phyloP scores from a whole-genome alignment of 2,888 invertebrate species.

The Muschampia plurimacula region DNA sequence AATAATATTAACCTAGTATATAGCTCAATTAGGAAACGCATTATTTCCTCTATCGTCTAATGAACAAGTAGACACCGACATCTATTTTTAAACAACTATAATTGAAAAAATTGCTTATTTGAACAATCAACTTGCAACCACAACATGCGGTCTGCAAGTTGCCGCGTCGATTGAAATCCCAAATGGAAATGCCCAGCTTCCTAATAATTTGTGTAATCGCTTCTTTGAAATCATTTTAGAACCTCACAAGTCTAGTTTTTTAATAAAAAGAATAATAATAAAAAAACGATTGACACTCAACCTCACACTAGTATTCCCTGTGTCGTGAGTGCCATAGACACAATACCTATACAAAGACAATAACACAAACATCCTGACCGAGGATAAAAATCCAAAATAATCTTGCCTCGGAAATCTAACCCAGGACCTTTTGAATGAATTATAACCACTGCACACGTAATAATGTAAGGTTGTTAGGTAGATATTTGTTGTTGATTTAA shows the following conservation, averaged over 20 bases:
- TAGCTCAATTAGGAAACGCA: constrained; percentile 31
- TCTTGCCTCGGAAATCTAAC: too few relatives aligned
- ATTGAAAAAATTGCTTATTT: constrained; percentile 47
- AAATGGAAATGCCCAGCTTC: constrained; percentile 39
- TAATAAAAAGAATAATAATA: too few relatives aligned
- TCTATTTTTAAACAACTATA: constrained; percentile 42
- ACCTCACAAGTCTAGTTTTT: background rate
- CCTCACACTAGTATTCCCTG: too few relatives aligned
- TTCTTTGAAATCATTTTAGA: constrained; percentile 29
- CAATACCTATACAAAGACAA: too few relatives aligned
- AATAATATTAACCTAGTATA: constrained; percentile 18
- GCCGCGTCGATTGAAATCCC: constrained; percentile 43
- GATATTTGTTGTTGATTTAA: background rate
- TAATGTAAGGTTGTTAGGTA: too few relatives aligned
- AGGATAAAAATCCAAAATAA: too few relatives aligned
- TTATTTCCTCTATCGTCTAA: constrained; percentile 28
- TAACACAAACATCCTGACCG: too few relatives aligned
- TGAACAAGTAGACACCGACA: constrained; percentile 33
- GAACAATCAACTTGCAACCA: constrained; percentile 44
- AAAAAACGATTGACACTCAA: too few relatives aligned
- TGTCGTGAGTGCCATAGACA: too few relatives aligned
- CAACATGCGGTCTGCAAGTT: constrained; percentile 44
- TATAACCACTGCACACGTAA: too few relatives aligned
- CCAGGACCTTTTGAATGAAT: too few relatives aligned
- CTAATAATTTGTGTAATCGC: constrained; percentile 30